Base-by-base conservation (phyloP, 1,140 invertebrate species). In the Calycopis cecrops region DNA sequence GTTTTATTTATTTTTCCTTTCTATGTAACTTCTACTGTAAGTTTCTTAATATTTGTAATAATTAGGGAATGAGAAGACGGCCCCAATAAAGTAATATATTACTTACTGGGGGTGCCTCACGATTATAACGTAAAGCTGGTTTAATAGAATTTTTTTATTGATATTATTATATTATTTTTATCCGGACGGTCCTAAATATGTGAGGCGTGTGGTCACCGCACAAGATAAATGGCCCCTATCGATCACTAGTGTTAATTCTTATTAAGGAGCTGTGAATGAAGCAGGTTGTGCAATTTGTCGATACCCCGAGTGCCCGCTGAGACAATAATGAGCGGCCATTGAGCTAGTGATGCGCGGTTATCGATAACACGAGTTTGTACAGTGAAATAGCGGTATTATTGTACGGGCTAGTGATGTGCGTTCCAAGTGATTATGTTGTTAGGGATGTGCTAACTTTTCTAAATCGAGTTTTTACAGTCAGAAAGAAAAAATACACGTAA, bases 261-360 rank as follows among this genome's bases (percentile, higher is more conserved):
- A 60, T 48, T 73, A 76, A 73, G 63, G 59, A 73, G 65, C 65
- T 69, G 64, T 72, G 71, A 76, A 76, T 75, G 66, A 63, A 57
- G 68, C 63, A 52, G 55, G 55, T 67, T 60, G 61, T 68, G 67
- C 69, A 76, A 76, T 73, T 73, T 70, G 62, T 62, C 51, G 60
- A 69, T 57, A 60, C 54, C 42, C 38, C 54, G 60, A 52, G 54
- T 52, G 50, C 57, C 49, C 52, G 51, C 51, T 52, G 51, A 21
- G 51, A 52, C 50, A 28, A 52, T 68, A 64, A 61, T 64, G 57
- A 63, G 52, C 38, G 42, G 51, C 42, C 57, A 59, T 49, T 59
- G 35, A 40, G 17, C 1, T 65, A 68, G 62, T 58, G 57, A 58
- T 12, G 66, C 40, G 35, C 6, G 35, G 37, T 21, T 52, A 60